Base-by-base conservation (phyloP, 2,888 invertebrate genomes). In the Napeogenes inachia region DNA sequence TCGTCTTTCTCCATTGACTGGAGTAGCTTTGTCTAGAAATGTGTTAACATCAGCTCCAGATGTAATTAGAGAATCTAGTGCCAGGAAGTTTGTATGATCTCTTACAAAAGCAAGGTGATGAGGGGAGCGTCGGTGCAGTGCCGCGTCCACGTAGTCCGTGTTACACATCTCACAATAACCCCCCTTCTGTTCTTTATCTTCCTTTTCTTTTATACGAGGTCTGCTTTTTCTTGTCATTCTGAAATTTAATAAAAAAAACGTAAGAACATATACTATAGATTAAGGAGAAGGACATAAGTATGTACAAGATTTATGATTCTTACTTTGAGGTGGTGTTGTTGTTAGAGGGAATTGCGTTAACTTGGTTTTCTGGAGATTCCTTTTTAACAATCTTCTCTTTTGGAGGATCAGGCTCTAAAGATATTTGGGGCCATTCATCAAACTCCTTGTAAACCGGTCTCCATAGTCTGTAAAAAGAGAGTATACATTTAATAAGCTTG, bases 151-250 rank as follows among this genome's bases (percentile, higher is more conserved):
- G 81, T 95, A 96, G 73, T 95, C 94, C 57, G 93, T 86, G 77
- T 94, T 94, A 82, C 96, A 96, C 81, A 96, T 94, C 85, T 96
- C 95, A 87, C 95, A 96, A 77, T 94, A 95, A 21, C 96, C 96
- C 54, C 92, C 92, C 63, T 84, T 85, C 46, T 74, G 74, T 66
- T 87, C 89, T 66, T 84, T 84, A 60, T 87, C 87, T 61, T 87
- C 85, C 57, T 79, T 83, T 61, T 90, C 91, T 66, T 89, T 89
- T 59, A 87, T 81, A 56, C 89, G 81, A 6, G 87, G 88, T 13
- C 89, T 82, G 72, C 85, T 87, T 74, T 91, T 91, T 70, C 91
- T 86, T 65, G 92, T 92, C 92, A 92, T 92, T 83, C 91, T 92
- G 82, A 68, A 86, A 74, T 13, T 38, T 10, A 63, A 45, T 57